Base-by-base conservation (phyloP, 2,888 invertebrate species). In the Hofmannophila pseudospretella region DNA sequence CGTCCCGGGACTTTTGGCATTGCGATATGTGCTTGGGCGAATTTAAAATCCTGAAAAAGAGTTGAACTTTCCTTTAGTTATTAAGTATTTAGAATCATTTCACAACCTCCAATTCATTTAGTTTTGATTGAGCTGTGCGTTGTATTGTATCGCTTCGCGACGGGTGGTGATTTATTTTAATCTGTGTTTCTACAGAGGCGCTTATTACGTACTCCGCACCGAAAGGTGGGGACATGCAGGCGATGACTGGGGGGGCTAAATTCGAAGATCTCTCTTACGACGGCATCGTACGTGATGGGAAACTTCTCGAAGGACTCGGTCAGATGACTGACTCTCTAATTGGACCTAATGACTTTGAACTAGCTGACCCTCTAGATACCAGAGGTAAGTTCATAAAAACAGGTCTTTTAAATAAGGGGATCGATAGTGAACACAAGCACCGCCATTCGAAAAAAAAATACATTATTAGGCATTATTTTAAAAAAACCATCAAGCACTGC, bases 201-300 rank as follows among this genome's bases (percentile, higher is more conserved):
- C 71, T 93, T 51, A 68, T 90, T 50, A 89, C 89, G 50, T 94
- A 93, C 76, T 88, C 89, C 39, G 91, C 90, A 10, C 92, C 93
- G 3, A 84, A 88, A 56, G 93, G 92, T 11, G 90, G 91, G 32
- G 80, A 87, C 9, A 85, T 89, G 67, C 90, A 90, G 40, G 88
- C 90, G 4, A 90, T 90, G 69, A 88, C 89, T 9, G 93, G 93
- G 47, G 90, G 90, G 8, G 88, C 89, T 11, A 91, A 92, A 51
- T 88, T 96, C 23, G 90, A 92, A 50, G 96, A 96, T 66, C 88
- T 91, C 42, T 93, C 94, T 31, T 96, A 95, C 70, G 96, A 96
- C 59, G 95, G 95, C 1, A 70, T 80, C 30, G 59, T 88, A 16
- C 88, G 88, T 26, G 88, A 88, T 1, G 84, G 84, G 5, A 71